These are phyloP conservation scores for Pagetopsis macropterus DNA, from an alignment of 2,797 vertebrate species.

Conservation along the genomic window DNA sequence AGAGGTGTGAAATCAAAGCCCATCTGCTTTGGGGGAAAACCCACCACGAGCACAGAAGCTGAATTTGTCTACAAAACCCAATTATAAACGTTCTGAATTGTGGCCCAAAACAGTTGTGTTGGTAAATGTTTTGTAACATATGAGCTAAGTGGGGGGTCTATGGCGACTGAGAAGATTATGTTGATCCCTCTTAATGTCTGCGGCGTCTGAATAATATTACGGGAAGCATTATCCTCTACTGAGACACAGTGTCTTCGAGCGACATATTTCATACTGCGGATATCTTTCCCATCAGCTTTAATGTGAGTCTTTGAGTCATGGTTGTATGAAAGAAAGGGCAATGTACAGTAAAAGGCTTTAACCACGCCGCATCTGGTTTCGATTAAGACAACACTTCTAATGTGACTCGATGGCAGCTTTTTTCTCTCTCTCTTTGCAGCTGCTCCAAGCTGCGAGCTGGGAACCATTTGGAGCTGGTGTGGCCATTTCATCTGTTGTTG, in stretches of 20 bases:
- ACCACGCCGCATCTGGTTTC: conserved; percentile 72
- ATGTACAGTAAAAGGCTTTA: conserved; percentile 65
- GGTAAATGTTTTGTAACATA: conserved; percentile 11
- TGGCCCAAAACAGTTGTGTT: conserved; percentile 18
- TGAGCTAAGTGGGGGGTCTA: conserved; percentile 29
- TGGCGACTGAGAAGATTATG: conserved; percentile 15
- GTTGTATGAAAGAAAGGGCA: conserved; percentile 29
- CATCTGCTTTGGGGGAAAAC: conserved; percentile 42
- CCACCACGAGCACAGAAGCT: conserved; percentile 30
- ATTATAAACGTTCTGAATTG: background rate
- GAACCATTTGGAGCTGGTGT: conserved; percentile 40
- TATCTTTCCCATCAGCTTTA: conserved; percentile 38
- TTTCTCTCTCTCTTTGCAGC: conserved; percentile 56
- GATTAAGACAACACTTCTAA: conserved; percentile 69
- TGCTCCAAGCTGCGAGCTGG: conserved; percentile 48
- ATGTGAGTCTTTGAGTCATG: conserved; percentile 43
- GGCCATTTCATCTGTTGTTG: conserved; percentile 42
- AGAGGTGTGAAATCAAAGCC: conserved; percentile 65
- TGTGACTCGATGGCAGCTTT: conserved; percentile 71
- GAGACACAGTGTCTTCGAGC: conserved; percentile 24
- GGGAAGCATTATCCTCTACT: conserved; percentile 27
- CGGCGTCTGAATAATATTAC: conserved; percentile 24
- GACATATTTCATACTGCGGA: conserved; percentile 42
- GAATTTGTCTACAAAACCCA: conserved; percentile 43
- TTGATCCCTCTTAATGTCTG: conserved; percentile 31